Evolutionary conservation across 2,113 vertebrate species (phyloP).

Genomic region (Anguilla japonica): DNA sequence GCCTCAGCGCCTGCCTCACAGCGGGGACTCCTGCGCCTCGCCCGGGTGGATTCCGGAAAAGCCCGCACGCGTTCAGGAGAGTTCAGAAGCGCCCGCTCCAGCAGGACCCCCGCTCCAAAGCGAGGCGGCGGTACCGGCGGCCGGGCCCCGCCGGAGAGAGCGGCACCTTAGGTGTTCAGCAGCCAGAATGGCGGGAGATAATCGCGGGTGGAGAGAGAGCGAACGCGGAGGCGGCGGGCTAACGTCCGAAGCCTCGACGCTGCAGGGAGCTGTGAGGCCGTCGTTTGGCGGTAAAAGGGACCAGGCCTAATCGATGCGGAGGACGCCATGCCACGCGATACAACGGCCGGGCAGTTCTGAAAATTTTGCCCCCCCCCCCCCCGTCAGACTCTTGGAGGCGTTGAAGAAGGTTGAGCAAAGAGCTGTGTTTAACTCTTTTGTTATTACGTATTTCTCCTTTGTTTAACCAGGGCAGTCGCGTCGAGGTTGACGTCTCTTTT

Average conservation of each 20-base stretch:
- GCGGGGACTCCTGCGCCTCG: not conserved
- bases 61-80: not conserved
- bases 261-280: constrained; percentile 21
- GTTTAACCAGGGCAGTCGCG: no score
- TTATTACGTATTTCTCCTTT: no score
- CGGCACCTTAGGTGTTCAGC: not conserved
- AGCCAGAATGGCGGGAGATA: constrained; percentile 8
- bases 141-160: not conserved
- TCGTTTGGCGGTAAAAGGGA: constrained; percentile 31
- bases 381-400: not conserved
- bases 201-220: not conserved
- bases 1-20: constrained; percentile 50
- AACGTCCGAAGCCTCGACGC: constrained; percentile 30
- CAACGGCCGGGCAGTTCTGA: not conserved
- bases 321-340: constrained; percentile 18
- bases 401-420: not conserved
- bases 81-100: not conserved
- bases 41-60: no score
- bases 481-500: no score
- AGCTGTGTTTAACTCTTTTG: not conserved
- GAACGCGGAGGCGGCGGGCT: not conserved
- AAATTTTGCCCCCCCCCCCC: not conserved
- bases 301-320: constrained; percentile 28
- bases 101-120: not conserved
- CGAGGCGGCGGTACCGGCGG: no score